phyloP scores from a whole-genome alignment of 2,113 vertebrate genomes.

The Hippocampus barbouri region DNA sequence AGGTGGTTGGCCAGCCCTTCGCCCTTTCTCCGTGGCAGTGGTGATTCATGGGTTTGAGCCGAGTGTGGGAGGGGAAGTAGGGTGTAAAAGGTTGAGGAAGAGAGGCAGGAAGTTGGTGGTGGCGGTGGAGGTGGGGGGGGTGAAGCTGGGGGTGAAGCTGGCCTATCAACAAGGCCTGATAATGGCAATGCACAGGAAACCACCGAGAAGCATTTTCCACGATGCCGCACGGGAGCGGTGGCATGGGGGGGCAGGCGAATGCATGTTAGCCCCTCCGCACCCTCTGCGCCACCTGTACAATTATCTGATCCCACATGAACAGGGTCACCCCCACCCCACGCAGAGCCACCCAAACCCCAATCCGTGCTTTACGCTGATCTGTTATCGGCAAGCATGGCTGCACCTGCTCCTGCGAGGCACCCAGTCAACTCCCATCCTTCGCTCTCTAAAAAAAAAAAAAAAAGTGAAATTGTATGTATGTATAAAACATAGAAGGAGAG shows the following conservation, averaged over 20 bases:
- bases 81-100: conserved; percentile 63
- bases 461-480: no score
- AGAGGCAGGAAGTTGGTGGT: conserved; percentile 54
- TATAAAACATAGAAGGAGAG: no score
- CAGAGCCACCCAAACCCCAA: conserved; percentile 21
- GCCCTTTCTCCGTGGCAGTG: conserved; percentile 49
- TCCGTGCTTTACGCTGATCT: conserved; percentile 46
- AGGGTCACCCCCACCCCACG: conserved; percentile 47
- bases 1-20: conserved; percentile 30
- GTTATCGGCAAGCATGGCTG: conserved; percentile 52
- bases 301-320: conserved; percentile 43
- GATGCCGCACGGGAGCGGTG: conserved; percentile 61
- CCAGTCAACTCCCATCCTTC: conserved; percentile 40
- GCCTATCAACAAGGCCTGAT: conserved; percentile 70
- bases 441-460: background rate
- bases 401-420: conserved; percentile 61
- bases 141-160: conserved; percentile 56
- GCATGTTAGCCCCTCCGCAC: conserved; percentile 17
- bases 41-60: conserved; percentile 66
- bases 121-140: background rate
- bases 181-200: conserved; percentile 71
- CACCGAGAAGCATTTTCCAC: conserved; percentile 69
- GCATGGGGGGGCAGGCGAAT: conserved; percentile 26
- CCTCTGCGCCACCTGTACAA: background rate
- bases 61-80: conserved; percentile 71